Base-by-base conservation (phyloP, 2,888 invertebrate species). In the Orchesellides sinensis region DNA sequence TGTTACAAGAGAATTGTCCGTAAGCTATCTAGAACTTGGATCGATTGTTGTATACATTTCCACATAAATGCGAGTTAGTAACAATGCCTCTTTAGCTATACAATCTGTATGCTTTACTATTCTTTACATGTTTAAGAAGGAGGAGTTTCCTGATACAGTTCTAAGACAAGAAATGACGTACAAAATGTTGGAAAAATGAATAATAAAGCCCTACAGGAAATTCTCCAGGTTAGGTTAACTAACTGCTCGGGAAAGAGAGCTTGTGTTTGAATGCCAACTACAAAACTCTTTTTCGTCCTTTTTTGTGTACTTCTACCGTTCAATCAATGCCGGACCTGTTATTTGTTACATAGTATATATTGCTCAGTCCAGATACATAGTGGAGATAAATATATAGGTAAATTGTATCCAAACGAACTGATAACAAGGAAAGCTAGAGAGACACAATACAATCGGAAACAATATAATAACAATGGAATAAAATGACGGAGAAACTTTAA, bases 361-460 rank as follows among this genome's bases (percentile, higher is more conserved):
- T n/a, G n/a, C n/a, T n/a, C n/a, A n/a, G n/a, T n/a, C n/a, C n/a
- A n/a, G n/a, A n/a, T n/a, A n/a, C n/a, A n/a, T n/a, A n/a, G n/a
- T n/a, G n/a, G n/a, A n/a, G n/a, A n/a, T n/a, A n/a, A n/a, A n/a
- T n/a, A n/a, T n/a, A n/a, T n/a, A n/a, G n/a, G n/a, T n/a, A n/a
- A n/a, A n/a, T 21, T 52, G 23, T 21, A 52, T 40, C 23, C 29
- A 61, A 19, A 63, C n/a, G 59, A 68, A 59, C 68, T 68, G 68
- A 66, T 77, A 77, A 77, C 77, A 56, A 77, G 68, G 29, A 77
- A 45, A 68, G 23, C 32, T 19, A 27, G 29, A 77, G 40, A 49
- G 59, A 52, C 47, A 75, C 68, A 77, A 77, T 77, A 68, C 59
- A 47, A 32, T 56, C 21, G 0, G 68, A n/a, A 77, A 77, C 68